Base-by-base conservation (phyloP, 1,140 invertebrate species). In the Maniola jurtina region DNA sequence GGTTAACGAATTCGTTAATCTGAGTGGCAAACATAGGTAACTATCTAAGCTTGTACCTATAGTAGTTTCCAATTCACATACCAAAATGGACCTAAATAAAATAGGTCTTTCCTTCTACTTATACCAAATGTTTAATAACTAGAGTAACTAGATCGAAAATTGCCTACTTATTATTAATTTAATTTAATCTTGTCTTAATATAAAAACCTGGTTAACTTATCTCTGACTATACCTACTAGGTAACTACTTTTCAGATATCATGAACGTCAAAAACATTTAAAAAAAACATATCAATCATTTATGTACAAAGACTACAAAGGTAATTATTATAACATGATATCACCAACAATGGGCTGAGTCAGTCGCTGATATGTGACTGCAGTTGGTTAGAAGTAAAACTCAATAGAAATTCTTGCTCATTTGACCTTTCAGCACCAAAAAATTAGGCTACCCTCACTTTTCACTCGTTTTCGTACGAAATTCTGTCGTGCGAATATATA, bases 361-460 rank as follows among this genome's bases (percentile, higher is more conserved):
- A 52, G 15, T 25, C 48, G 11, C 48, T 35, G 60, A 62, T 75
- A 75, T 75, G 75, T 70, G 66, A 78, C 75, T 75, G 79, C 81
- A 86, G 83, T 84, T 82, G 81, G 67, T 86, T 84, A 82, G 57
- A 73, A 81, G 79, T 71, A 35, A 68, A 70, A 63, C 61, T 56
- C 56, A 68, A 9, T 11, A n/a, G 14, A 52, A 52, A 52, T 52
- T 52, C 6, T 45, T 45, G 42, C 42, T n/a, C 13, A 45, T n/a
- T 45, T n/a, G 42, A 13, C 42, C 42, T 45, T 11, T 11, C 10
- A 45, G 13, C 11, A 11, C 42, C 9, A 45, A 45, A 45, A 45
- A 2, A 11, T 45, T n/a, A 11, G 1, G 5, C 5, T n/a, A 13
- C 42, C 5, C 5, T 45, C 13, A 45, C 13, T n/a, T 45, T 1